Base-by-base conservation (phyloP, 2,113 vertebrate species). In the Circaetus gallicus region DNA sequence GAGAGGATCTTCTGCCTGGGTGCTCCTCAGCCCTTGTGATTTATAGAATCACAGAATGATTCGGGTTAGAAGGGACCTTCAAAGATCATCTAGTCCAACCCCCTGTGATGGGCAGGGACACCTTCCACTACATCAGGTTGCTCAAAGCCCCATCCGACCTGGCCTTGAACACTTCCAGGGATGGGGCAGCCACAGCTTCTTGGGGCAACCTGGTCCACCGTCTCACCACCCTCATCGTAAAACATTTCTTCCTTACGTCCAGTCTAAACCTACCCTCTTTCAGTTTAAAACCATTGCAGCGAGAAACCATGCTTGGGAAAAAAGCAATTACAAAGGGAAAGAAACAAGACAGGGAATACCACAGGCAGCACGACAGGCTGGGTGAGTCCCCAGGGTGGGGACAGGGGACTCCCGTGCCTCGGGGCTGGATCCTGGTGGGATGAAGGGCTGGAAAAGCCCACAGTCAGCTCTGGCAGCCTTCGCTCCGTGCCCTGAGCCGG, bases 401-500 rank as follows among this genome's bases (percentile, higher is more conserved):
- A 38, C 56, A 40, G 31, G 67, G 20, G n/a, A 50, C 36, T 74
- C 32, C n/a, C 0, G 1, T 19, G 6, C 34, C 40, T 47, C 4
- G 0, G 47, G 21, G 49, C 32, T 59, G 40, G 40, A 14, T 8
- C 9, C 11, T 3, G 2, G 9, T 12, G 24, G 31, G 67, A 43
- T 1, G 4, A 31, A 50, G 13, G 42, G 29, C 34, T 43, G 86
- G 49, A n/a, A 29, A 47, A 61, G 26, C 34, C 32, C 34, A 1
- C 0, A 0, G 36, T 7, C 40, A 45, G 36, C 38, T 52, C 86
- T 3, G 5, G 55, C 59, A 85, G 62, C 52, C 62, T 61, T 36
- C 2, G 0, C 18, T 31, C 24, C 3, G 1, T 55, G 20, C 13
- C 59, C n/a, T 1, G 3, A 24, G 43, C 16, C 0, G 2, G 10